phyloP scores from a whole-genome alignment of 2,888 invertebrate species.

The Leptothorax acervorum region DNA sequence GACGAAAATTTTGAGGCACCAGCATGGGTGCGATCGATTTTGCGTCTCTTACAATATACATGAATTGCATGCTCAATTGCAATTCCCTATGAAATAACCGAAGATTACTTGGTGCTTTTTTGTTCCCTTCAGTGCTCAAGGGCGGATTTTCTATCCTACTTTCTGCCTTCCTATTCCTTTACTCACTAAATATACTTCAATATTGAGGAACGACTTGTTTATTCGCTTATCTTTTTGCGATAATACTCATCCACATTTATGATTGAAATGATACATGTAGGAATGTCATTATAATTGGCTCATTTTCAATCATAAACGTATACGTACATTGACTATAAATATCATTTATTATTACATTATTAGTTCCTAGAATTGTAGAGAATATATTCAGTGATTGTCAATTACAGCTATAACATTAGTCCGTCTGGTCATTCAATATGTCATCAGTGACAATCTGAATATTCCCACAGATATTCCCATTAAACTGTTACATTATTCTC shows the following conservation, averaged over 20 bases:
- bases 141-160: not conserved
- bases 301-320: slow-evolving; percentile 5
- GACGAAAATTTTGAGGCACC: not conserved
- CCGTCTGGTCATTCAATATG: slow-evolving; percentile 13
- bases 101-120: not conserved
- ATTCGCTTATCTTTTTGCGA: not conserved
- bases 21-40: not conserved
- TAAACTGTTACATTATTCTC: slow-evolving; percentile 13
- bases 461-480: slow-evolving; percentile 24
- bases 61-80: not conserved
- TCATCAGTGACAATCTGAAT: slow-evolving; percentile 27
- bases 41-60: not conserved
- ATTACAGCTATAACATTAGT: slow-evolving; percentile 36
- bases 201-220: not conserved
- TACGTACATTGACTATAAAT: not conserved
- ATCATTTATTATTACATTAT: slow-evolving; percentile 19
- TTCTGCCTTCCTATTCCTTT: not conserved
- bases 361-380: slow-evolving; percentile 31
- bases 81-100: slow-evolving; percentile 5
- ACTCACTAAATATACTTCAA: not conserved
- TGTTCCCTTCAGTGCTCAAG: not conserved
- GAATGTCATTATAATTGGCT: not conserved
- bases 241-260: not conserved
- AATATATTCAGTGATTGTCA: slow-evolving; percentile 17
- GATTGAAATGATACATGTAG: not conserved